phyloP scores from a whole-genome alignment of 2,113 vertebrate species.

The Lipophrys pholis region DNA sequence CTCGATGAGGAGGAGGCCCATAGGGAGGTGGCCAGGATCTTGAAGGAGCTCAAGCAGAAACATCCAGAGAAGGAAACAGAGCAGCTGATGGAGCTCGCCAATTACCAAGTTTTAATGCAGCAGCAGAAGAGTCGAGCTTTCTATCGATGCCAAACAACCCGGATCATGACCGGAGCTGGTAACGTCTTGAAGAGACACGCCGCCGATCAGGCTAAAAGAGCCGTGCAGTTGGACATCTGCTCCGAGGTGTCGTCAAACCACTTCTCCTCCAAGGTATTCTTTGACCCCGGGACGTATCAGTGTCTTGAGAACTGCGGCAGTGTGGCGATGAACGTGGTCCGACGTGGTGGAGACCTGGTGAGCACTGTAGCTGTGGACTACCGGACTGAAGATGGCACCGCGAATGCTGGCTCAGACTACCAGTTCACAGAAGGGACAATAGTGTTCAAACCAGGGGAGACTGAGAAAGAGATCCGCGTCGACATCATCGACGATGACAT shows the following conservation, averaged over 20 bases:
- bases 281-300: constrained; percentile 92
- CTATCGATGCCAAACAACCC: constrained; percentile 95
- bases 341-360: constrained; percentile 90
- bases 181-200: constrained; percentile 93
- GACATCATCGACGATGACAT: constrained; percentile 96
- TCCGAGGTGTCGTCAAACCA: constrained; percentile 83
- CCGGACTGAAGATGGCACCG: constrained; percentile 93
- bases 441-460: constrained; percentile 92
- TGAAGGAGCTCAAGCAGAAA: constrained; percentile 96
- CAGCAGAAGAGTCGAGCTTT: constrained; percentile 96
- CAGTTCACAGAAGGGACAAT: constrained; percentile 89
- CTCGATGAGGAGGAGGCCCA: constrained; percentile 92
- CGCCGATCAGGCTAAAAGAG: constrained; percentile 92
- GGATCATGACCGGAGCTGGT: constrained; percentile 93
- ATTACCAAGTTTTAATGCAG: constrained; percentile 92
- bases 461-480: constrained; percentile 91
- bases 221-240: constrained; percentile 87
- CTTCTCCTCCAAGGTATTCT: constrained; percentile 89
- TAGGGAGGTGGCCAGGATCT: constrained; percentile 90
- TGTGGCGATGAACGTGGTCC: constrained; percentile 87
- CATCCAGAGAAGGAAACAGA: constrained; percentile 94
- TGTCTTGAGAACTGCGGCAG: constrained; percentile 97
- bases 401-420: constrained; percentile 94
- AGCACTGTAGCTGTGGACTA: constrained; percentile 89
- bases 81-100: constrained; percentile 92